These are phyloP conservation scores for Alauda arvensis DNA, from an alignment of 2,797 vertebrate species.

Conservation along the genomic window DNA sequence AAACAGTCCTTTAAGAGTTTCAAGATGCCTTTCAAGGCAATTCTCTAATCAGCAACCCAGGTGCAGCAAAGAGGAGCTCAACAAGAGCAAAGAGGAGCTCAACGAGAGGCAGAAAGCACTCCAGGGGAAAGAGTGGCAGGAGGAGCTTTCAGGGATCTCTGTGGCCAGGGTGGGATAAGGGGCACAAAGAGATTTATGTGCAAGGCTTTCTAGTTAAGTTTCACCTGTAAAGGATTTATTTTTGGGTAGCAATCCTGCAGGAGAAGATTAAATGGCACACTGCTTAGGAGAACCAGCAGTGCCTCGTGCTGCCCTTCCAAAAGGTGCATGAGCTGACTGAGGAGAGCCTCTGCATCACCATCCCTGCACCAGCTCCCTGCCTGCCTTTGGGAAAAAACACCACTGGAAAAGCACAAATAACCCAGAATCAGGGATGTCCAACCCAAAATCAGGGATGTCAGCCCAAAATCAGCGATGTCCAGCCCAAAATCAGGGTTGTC, in stretches of 20 bases:
- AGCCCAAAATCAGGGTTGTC: too few relatives aligned
- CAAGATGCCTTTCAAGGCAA: constrained; percentile 33
- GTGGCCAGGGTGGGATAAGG: accelerated
- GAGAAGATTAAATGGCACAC: neutral
- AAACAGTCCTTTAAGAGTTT: constrained; percentile 48
- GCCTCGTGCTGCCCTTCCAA: neutral
- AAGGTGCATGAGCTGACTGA: accelerated
- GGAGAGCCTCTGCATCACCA: neutral
- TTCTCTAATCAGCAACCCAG: constrained; percentile 34
- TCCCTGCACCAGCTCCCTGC: neutral
- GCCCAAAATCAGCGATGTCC: too few relatives aligned
- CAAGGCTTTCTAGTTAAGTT: neutral
- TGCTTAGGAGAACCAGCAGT: neutral
- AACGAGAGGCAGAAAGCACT: constrained; percentile 9
- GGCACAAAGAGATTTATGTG: neutral
- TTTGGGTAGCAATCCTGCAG: neutral
- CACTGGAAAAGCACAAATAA: neutral
- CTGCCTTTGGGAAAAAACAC: neutral
- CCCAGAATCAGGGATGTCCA: neutral
- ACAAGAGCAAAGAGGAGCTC: constrained; percentile 5
- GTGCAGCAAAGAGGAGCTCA: constrained; percentile 25
- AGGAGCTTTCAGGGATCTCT: neutral
- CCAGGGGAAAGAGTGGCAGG: neutral
- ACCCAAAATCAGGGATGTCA: neutral
- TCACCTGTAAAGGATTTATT: neutral